Evolutionary conservation across 2,797 vertebrate genomes (phyloP).

Genomic region (Acanthopagrus latus): DNA sequence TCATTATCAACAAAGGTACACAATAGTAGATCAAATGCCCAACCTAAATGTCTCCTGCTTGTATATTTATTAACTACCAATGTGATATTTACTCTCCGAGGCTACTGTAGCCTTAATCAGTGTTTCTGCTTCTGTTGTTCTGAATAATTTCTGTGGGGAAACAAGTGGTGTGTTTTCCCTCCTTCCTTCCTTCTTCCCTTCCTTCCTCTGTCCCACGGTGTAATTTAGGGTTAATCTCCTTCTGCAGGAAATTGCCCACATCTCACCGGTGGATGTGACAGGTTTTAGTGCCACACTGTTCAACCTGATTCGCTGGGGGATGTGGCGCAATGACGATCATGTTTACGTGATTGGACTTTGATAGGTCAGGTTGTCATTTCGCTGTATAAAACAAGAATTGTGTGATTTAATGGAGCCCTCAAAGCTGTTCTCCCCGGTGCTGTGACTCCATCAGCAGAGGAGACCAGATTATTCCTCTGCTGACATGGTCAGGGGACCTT

Average conservation of each 20-base stretch:
- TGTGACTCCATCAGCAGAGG: slow-evolving; percentile 42
- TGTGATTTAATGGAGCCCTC: slow-evolving; percentile 55
- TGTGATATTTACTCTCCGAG: slow-evolving; percentile 54
- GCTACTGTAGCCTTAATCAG: slow-evolving; percentile 54
- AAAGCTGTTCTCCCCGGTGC: slow-evolving; percentile 57
- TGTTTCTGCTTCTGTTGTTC: slow-evolving; percentile 53
- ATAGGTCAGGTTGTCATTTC: slow-evolving; percentile 65
- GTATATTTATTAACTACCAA: slow-evolving; percentile 74
- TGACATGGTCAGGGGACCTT: slow-evolving; percentile 23
- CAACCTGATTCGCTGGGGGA: slow-evolving; percentile 62
- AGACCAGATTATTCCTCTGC: slow-evolving; percentile 17
- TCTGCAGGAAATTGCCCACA: slow-evolving; percentile 67
- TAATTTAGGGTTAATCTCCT: slow-evolving; percentile 71
- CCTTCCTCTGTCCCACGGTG: slow-evolving; percentile 41
- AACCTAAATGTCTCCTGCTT: slow-evolving; percentile 64
- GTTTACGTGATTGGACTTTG: slow-evolving; percentile 71
- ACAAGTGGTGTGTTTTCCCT: slow-evolving; percentile 38
- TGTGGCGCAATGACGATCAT: slow-evolving; percentile 57
- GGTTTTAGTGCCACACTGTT: slow-evolving; percentile 69
- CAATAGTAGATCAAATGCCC: slow-evolving; percentile 63
- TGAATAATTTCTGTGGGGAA: slow-evolving; percentile 56
- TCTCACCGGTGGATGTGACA: slow-evolving; percentile 65
- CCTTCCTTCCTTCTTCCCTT: slow-evolving; percentile 25
- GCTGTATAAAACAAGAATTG: slow-evolving; percentile 63
- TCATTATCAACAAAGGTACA: slow-evolving; percentile 48